Percentiles rank a stretch among this genome's conserved stretches.
phyloP scores from a whole-genome alignment of 2,797 vertebrate species.

The Anas georgica region DNA sequence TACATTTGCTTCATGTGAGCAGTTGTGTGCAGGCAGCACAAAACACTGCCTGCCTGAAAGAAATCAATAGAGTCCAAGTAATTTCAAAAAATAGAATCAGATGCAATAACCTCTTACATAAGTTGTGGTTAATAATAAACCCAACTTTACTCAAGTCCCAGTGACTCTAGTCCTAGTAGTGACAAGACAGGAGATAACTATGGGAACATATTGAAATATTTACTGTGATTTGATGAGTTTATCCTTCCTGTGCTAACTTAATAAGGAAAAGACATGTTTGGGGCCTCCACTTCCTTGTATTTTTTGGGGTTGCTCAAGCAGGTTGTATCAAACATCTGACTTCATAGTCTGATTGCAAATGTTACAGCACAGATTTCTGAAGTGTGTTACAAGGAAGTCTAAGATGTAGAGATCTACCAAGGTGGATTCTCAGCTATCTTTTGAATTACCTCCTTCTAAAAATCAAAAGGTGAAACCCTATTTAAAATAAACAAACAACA shows the following conservation, averaged over 20 bases:
- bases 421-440: background rate
- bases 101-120: conserved; percentile 44
- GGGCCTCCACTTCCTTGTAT: rapidly evolving
- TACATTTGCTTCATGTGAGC: background rate
- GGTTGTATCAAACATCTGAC: background rate
- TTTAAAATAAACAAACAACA: background rate
- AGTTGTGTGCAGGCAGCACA: background rate
- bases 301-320: background rate
- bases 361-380: background rate
- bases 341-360: background rate
- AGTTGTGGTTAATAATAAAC: conserved; percentile 57
- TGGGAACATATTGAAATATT: background rate
- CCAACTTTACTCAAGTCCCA: conserved; percentile 45
- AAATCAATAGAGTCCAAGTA: background rate
- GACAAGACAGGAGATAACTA: conserved; percentile 13
- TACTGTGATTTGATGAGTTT: background rate
- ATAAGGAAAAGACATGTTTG: background rate
- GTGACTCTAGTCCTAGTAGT: conserved; percentile 7
- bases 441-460: background rate
- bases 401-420: background rate
- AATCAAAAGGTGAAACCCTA: background rate
- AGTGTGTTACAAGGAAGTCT: background rate
- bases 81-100: conserved; percentile 50
- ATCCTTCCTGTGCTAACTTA: background rate
- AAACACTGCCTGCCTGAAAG: background rate